Evolutionary conservation across 2,797 vertebrate genomes (phyloP), one percentile per base, ranked within the genome.

Genomic region (Cyprinodon diabolis): DNA sequence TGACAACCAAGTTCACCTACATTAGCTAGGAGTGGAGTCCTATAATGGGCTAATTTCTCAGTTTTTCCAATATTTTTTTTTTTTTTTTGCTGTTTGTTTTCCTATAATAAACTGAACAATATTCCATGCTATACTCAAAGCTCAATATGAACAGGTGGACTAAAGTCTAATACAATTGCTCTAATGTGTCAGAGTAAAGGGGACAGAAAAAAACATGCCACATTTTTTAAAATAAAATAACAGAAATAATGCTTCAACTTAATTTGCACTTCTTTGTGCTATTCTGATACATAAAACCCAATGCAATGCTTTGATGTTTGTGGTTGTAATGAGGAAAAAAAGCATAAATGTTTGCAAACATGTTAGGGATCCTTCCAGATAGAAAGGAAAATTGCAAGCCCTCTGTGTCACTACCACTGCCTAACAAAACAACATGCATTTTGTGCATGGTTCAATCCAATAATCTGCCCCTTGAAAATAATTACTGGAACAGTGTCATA

Each of bases 361-460:
- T 65, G 45, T 68, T 75, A 89, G 88, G 85, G 86, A 74, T 88
- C 85, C 87, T 89, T 81, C 90, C 88, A 90, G 83, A 87, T 86
- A 74, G 82, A 45, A 67, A 76, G 57, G 0, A 63, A 62, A 68
- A 43, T 49, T 7, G n/a, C 25, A 40, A 66, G 55, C 58, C 47
- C 48, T 72, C 6, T 48, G 21, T 49, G 51, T 21, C n/a, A 40
- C 54, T 72, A 63, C 71, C 66, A 40, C 54, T 72, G 66, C 71
- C 66, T 56, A 76, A 57, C 15, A 83, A 69, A 74, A 66, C 75
- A 35, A 74, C 77, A 76, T 80, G 70, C 37, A 71, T 55, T 57
- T 40, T 63, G 74, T 82, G 80, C 75, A 71, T 67, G 80, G 66
- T 72, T 76, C 77, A 72, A 69, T 77, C 48, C 45, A n/a, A 45